A percentile compares a stretch with the other conserved stretches of the same genome.
These are phyloP conservation scores for Teleogryllus oceanicus DNA, from an alignment of 2,888 invertebrate species.

Conservation along the genomic window DNA sequence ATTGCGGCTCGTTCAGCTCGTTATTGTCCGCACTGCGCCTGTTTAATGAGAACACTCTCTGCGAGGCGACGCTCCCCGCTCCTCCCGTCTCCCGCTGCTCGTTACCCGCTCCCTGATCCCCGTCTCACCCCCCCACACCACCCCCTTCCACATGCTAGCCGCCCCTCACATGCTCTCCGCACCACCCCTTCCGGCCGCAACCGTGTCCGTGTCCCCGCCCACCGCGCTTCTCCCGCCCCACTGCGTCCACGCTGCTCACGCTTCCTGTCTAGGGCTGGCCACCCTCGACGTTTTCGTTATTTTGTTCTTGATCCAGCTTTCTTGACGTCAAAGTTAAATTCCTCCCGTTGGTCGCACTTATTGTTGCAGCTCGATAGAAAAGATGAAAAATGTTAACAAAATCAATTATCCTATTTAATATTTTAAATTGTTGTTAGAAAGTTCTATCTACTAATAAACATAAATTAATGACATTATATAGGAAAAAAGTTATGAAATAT, in stretches of 20 bases:
- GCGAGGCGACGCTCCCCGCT: no score
- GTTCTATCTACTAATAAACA: conserved; percentile 18
- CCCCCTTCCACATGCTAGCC: neutral
- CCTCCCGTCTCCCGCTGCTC: neutral
- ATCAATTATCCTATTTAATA: conserved; percentile 11
- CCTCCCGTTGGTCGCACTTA: conserved; percentile 18
- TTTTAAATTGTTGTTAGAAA: conserved; percentile 18
- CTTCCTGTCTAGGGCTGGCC: conserved; percentile 18
- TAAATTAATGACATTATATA: conserved; percentile 7
- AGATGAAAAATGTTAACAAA: conserved; percentile 12
- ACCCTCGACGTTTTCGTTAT: conserved; percentile 6
- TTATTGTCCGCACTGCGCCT: no score
- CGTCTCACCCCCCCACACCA: neutral
- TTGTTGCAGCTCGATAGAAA: conserved; percentile 18
- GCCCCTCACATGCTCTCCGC: neutral
- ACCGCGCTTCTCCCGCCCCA: neutral
- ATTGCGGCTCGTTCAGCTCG: no score
- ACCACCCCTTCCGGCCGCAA: no score
- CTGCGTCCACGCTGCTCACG: neutral
- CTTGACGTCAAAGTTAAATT: conserved; percentile 4
- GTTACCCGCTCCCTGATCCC: neutral
- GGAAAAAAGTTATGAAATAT: conserved; percentile 6
- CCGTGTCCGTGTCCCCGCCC: no score
- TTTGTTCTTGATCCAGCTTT: conserved; percentile 5
- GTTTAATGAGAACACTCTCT: no score